Evolutionary conservation across 2,113 vertebrate genomes (phyloP).

Genomic region (Oryzias javanicus): DNA sequence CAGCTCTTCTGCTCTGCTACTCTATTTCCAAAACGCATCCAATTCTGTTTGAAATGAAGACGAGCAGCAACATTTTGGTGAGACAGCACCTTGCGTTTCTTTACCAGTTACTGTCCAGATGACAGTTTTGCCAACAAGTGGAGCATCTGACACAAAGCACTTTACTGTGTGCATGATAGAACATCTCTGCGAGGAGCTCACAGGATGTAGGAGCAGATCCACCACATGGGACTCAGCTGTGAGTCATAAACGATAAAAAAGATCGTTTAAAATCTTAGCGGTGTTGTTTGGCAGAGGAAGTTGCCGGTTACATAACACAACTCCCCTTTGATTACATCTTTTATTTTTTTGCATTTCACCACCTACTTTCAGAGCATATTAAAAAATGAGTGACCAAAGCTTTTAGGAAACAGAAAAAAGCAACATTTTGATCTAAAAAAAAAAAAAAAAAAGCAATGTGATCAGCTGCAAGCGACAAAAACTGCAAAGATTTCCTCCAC

Average conservation of each 20-base stretch:
- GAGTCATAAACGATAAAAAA: conserved; percentile 21
- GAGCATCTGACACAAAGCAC: conserved; percentile 24
- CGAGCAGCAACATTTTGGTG: conserved; percentile 25
- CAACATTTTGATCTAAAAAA: not conserved
- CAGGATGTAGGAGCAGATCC: conserved; percentile 1
- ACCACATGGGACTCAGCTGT: conserved; percentile 3
- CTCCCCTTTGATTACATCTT: too few species aligned
- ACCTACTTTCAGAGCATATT: too few species aligned
- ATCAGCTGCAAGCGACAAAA: conserved; percentile 12
- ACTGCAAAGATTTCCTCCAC: conserved; percentile 11
- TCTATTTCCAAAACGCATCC: conserved; percentile 33
- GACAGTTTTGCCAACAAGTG: conserved; percentile 23
- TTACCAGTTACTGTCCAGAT: conserved; percentile 15
- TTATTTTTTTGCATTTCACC: too few species aligned
- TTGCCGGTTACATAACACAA: too few species aligned
- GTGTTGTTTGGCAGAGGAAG: too few species aligned
- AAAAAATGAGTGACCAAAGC: too few species aligned
- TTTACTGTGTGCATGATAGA: conserved; percentile 10
- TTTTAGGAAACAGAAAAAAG: not conserved
- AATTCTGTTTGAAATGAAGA: conserved; percentile 12
- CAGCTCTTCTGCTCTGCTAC: conserved; percentile 34
- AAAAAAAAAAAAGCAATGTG: not conserved
- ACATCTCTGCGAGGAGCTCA: too few species aligned
- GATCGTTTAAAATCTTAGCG: conserved; percentile 5
- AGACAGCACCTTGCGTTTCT: conserved; percentile 14